Evolutionary conservation across 2,113 vertebrate genomes (phyloP), one percentile per base, ranked within the genome.

Genomic region (Campylorhamphus procurvoides): DNA sequence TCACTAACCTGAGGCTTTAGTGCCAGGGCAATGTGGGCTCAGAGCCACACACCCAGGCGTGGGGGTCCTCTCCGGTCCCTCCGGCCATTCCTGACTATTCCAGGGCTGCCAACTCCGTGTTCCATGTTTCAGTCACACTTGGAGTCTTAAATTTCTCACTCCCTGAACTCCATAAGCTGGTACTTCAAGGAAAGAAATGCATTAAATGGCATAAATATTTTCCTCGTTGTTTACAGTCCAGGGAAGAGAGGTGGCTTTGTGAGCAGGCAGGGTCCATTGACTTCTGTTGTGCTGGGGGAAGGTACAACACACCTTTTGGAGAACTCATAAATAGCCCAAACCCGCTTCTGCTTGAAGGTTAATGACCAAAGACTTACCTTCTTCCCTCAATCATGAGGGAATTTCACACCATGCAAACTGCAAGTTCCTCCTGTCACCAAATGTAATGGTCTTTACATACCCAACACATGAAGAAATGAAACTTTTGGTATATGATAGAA

Each of bases 401-500:
- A 16, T 31, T 50, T 2, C 63, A 11, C 15, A 0, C 6, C 63
- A 10, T 39, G 3, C 64, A 67, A 60, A 10, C 37, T 6, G 14
- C 20, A 18, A 40, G 29, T 42, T 53, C 6, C 59, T 69, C 59
- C 60, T 50, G 15, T 8, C 64, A 10, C 20, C 3, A 20, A 46
- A 14, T 0, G 5, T 0, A 4, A 12, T 5, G 5, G 47, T 46
- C 59, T 40, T 62, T 27, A 12, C 40, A 0, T 3, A 14, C 35
- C 31, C 50, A 39, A 17, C 22, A 2, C 1, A 0, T 15, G 44
- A n/a, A 39, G 71, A 58, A 66, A 53, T 20, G 1, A 37, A 74
- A 92, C 24, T 69, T 59, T 63, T 23, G 5, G 35, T 18, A 24
- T 27, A 7, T 42, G 9, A 16, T 33, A 59, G n/a, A 29, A 74